Evolutionary conservation across 2,888 invertebrate genomes (phyloP), one percentile per base, ranked within the genome.

Genomic region (Hirtodrosophila confusa): DNA sequence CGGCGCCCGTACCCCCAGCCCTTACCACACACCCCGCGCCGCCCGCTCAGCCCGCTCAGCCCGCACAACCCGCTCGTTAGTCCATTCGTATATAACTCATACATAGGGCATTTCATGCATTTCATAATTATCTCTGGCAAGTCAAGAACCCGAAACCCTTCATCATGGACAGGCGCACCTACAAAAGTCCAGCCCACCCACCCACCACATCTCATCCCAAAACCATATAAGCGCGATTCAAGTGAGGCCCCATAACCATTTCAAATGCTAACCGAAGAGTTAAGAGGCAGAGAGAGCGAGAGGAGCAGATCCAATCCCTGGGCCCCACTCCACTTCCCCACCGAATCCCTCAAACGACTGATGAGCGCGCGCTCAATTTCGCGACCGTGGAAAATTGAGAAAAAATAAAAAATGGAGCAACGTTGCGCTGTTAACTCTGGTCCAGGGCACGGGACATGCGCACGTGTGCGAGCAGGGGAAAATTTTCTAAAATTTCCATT

Each of bases 61-160:
- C 44, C 44, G 11, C 40, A 23, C 51, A 39, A 47, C 29, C 51
- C 49, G 37, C 41, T 8, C 8, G 9, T 33, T 5, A 9, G 10
- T 17, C 31, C 29, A 24, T 45, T 61, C 65, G 64, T 75, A 80
- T 63, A 80, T 80, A 83, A 69, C 69, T 80, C 78, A 86, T 78
- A 78, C 76, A 86, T 77, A 84, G 80, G 68, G 66, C 67, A 69
- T 78, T 80, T 75, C 78, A 86, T 86, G 78, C 80, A 77, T 85
- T 85, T 84, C 82, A 84, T 84, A 84, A 84, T 84, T 85, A 84
- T 84, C 82, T 78, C 77, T 64, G 67, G 77, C 75, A 67, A 85
- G 79, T 86, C 82, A 84, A 82, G 86, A 82, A 82, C 79, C 87
- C 85, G 67, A 87, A 86, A 77, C 85, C 84, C 85, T 85, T 82